Conservation (phyloP, 1,140 invertebrate genomes). For the Tetranychus urticae region DNA sequence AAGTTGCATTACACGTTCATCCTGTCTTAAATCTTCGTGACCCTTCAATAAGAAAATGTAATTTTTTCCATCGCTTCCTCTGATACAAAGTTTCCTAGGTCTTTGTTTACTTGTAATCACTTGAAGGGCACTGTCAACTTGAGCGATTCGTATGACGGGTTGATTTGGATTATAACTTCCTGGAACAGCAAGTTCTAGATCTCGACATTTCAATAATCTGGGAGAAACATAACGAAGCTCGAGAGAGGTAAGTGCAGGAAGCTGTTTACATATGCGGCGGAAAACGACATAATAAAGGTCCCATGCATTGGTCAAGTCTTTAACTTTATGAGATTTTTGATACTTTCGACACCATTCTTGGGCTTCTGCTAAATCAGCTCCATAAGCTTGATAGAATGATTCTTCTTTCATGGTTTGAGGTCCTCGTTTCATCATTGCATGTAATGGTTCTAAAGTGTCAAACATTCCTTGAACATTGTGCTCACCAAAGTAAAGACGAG, state of each 20-base stretch:
- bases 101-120: conserved; percentile 96
- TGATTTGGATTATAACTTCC: conserved; percentile 81
- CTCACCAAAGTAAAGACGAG: conserved; percentile 83
- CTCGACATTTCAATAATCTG: conserved; percentile 57
- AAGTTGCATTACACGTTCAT: conserved; percentile 97
- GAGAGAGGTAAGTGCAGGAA: conserved; percentile 40
- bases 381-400: conserved; percentile 87
- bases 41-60: conserved; percentile 97
- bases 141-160: conserved; percentile 57
- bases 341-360: conserved; percentile 67
- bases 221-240: conserved; percentile 91
- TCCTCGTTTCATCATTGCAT: conserved; percentile 73
- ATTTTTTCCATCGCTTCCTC: conserved; percentile 84
- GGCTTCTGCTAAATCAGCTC: conserved; percentile 72
- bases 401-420: conserved; percentile 89
- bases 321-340: conserved; percentile 43
- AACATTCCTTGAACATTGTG: conserved; percentile 86
- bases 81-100: conserved; percentile 78
- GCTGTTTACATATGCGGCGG: conserved; percentile 70
- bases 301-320: conserved; percentile 92
- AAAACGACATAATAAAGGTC: conserved; percentile 97
- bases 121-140: conserved; percentile 52
- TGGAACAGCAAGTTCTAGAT: conserved; percentile 75
- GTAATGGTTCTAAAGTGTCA: conserved; percentile 74
- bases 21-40: conserved; percentile 94